Evolutionary conservation across 2,888 invertebrate genomes (phyloP), one percentile per base, ranked within the genome.

Genomic region (Cephus nigrinus): DNA sequence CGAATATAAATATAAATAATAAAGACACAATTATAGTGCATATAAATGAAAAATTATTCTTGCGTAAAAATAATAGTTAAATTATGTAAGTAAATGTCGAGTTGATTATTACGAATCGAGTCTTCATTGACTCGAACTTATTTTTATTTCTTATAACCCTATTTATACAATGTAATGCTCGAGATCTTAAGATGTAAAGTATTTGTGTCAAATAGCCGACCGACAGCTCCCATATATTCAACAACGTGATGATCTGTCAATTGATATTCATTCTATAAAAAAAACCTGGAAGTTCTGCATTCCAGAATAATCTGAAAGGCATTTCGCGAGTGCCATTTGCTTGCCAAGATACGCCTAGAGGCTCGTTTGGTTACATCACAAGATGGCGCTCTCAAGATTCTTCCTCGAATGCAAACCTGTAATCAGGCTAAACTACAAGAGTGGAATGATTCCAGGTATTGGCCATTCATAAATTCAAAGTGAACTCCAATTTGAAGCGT

Each of bases 401-500:
- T 71, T 33, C 71, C 32, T 33, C 74, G 79, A 81, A 78, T 75
- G 79, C 81, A 81, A 88, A 87, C 88, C 86, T 88, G 85, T 87
- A 90, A 90, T 90, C 87, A 89, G 75, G 82, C 80, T 85, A 86
- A 88, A 87, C 87, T 84, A 86, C 83, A 84, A 82, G 84, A 82
- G 82, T 80, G 86, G 87, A 90, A 89, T 89, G 90, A 90, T 90
- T 89, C 88, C 88, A 86, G 87, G 86, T 88, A 88, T 88, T 85
- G 86, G 80, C 69, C 83, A 86, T 83, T 86, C 89, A 87, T 88
- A 89, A 89, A 89, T 89, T 80, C 82, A 79, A 23, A 75, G 78
- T 79, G 78, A 74, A 76, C 79, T 83, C 80, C 78, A 83, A 84
- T 84, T 86, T 86, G 84, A 76, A 81, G 82, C 81, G 83, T 84